Evolutionary conservation across 2,113 vertebrate genomes (phyloP).

Genomic region (Ardeotis arabs): DNA sequence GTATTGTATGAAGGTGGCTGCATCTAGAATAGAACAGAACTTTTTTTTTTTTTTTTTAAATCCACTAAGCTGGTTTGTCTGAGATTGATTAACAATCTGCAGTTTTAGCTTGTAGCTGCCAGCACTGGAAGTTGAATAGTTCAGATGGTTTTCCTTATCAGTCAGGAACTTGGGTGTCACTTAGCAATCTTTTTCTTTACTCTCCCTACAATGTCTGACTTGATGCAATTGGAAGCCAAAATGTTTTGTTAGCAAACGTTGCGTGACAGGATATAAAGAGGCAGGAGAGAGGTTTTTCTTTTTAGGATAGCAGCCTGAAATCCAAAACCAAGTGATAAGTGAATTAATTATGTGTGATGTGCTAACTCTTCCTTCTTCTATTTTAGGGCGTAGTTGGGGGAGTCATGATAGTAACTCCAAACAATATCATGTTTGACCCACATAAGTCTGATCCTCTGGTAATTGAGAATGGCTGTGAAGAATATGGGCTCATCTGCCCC

Average conservation of each 20-base stretch:
- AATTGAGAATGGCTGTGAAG: constrained; percentile 97
- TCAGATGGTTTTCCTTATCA: background rate
- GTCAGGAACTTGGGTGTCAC: background rate
- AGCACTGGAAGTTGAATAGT: background rate
- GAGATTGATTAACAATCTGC: background rate
- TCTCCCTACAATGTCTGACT: background rate
- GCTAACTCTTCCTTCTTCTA: background rate
- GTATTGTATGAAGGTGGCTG: background rate
- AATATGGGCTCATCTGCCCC: constrained; percentile 96
- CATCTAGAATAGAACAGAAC: background rate
- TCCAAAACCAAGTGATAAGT: background rate
- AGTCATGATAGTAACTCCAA: constrained; percentile 97
- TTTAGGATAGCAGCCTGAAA: background rate
- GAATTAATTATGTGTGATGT: background rate
- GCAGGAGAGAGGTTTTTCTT: background rate
- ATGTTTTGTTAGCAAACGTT: background rate
- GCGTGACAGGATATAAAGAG: background rate
- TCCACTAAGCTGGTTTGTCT: background rate
- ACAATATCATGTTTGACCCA: constrained; percentile 99
- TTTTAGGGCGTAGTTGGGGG: constrained; percentile 94
- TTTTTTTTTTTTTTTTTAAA: background rate
- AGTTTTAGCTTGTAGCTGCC: background rate
- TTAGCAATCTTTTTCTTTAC: background rate
- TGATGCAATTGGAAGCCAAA: background rate
- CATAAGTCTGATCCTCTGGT: constrained; percentile 98